phyloP scores from a whole-genome alignment of 1,140 invertebrate species.

The Drosophila teissieri region DNA sequence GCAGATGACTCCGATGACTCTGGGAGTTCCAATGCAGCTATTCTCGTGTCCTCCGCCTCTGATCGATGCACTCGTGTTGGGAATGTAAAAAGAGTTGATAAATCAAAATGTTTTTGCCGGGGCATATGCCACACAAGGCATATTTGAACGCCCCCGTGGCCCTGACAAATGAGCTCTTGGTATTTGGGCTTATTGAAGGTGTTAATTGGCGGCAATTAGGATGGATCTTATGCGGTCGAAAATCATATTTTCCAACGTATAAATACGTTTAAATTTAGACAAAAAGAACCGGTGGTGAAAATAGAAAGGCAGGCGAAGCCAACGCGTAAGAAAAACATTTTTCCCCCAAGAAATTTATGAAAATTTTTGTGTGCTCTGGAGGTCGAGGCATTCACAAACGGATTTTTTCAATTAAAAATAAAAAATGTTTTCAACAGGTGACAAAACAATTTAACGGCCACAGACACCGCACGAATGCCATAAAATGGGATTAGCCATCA shows the following conservation, averaged over 20 bases:
- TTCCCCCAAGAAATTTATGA: constrained; percentile 45
- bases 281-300: constrained; percentile 11
- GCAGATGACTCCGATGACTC: constrained; percentile 67
- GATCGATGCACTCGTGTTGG: constrained; percentile 69
- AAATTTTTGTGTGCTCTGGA: constrained; percentile 39
- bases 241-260: constrained; percentile 46
- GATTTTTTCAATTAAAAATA: constrained; percentile 67
- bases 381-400: constrained; percentile 9
- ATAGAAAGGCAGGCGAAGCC: constrained; percentile 6
- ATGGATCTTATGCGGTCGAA: constrained; percentile 32
- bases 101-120: constrained; percentile 68
- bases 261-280: constrained; percentile 27
- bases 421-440: constrained; percentile 79
- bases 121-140: constrained; percentile 29
- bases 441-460: constrained; percentile 69
- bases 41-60: constrained; percentile 50
- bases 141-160: constrained; percentile 37
- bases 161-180: constrained; percentile 60
- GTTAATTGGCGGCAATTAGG: constrained; percentile 69
- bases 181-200: constrained; percentile 48
- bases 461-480: constrained; percentile 53
- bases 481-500: constrained; percentile 43
- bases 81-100: constrained; percentile 83
- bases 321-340: constrained; percentile 20
- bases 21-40: constrained; percentile 16